Conservation (phyloP, 2,113 vertebrate genomes). For the Passer montanus region DNA sequence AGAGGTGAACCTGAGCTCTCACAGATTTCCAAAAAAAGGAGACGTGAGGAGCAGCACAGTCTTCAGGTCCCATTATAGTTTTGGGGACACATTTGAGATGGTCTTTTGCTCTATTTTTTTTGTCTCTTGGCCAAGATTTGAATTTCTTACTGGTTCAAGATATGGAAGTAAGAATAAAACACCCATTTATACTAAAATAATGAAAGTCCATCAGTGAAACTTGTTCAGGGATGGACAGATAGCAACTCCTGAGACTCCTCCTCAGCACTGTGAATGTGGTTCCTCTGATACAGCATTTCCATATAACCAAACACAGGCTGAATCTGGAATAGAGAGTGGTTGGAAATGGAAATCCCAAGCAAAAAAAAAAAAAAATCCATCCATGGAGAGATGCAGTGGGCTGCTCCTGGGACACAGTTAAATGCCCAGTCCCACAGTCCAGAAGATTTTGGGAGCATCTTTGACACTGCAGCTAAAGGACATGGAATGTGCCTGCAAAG, state of each 20-base stretch:
- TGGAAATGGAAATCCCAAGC: background rate
- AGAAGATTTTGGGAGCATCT: background rate
- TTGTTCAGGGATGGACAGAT: background rate
- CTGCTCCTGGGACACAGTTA: background rate
- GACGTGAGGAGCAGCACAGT: background rate
- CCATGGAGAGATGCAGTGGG: background rate
- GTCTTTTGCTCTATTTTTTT: background rate
- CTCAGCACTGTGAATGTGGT: rapidly evolving
- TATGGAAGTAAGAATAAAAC: background rate
- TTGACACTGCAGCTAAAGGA: background rate
- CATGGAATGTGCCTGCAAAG: background rate
- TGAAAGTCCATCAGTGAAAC: rapidly evolving
- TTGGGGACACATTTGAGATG: background rate
- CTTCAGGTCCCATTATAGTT: background rate
- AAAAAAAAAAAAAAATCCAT: background rate
- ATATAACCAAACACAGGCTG: background rate
- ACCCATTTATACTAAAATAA: background rate
- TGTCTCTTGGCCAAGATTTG: background rate
- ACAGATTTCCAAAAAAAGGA: background rate
- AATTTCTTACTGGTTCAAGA: background rate
- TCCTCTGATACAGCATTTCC: background rate
- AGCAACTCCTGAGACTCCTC: background rate
- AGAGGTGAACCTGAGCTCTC: constrained; percentile 39
- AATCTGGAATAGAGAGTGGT: background rate
- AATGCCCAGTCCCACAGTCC: background rate